phyloP scores from a whole-genome alignment of 2,113 vertebrate species.

The Ceyx cyanopectus region DNA sequence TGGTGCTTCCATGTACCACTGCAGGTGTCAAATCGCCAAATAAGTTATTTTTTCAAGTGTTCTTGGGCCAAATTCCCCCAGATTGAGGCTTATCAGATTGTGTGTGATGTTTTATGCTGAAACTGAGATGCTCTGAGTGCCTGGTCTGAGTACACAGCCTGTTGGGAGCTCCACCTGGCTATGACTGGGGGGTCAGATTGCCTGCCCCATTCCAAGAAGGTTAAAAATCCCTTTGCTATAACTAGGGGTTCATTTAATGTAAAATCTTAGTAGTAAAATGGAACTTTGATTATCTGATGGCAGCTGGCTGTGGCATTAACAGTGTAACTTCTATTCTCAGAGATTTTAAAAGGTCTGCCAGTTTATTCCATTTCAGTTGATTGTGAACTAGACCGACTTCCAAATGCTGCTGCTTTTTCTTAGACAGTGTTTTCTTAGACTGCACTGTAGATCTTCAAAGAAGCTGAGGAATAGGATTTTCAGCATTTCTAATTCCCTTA shows the following conservation, averaged over 20 bases:
- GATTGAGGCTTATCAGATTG: neutral
- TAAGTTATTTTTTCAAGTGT: neutral
- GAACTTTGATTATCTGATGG: neutral
- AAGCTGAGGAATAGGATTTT: neutral
- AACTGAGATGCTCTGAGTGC: neutral
- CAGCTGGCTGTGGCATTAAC: neutral
- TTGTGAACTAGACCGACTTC: neutral
- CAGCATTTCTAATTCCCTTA: conserved; percentile 38
- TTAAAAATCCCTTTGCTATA: neutral
- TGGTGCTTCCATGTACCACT: neutral
- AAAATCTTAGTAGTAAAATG: neutral
- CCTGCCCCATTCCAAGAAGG: neutral
- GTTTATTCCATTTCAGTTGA: neutral
- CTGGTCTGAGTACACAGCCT: neutral
- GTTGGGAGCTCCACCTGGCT: neutral
- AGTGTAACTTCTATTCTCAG: neutral
- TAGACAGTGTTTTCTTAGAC: neutral
- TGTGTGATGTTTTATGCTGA: neutral
- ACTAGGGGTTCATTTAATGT: neutral
- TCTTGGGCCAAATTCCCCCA: neutral
- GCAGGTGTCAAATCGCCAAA: neutral
- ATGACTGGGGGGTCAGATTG: neutral
- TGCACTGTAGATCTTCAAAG: neutral
- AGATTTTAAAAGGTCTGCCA: neutral
- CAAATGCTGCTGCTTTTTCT: neutral